A percentile compares a stretch with the other conserved stretches of the same genome.
These are phyloP conservation scores for Poeciliopsis occidentalis DNA, from an alignment of 2,113 vertebrate species.

Conservation along the genomic window DNA sequence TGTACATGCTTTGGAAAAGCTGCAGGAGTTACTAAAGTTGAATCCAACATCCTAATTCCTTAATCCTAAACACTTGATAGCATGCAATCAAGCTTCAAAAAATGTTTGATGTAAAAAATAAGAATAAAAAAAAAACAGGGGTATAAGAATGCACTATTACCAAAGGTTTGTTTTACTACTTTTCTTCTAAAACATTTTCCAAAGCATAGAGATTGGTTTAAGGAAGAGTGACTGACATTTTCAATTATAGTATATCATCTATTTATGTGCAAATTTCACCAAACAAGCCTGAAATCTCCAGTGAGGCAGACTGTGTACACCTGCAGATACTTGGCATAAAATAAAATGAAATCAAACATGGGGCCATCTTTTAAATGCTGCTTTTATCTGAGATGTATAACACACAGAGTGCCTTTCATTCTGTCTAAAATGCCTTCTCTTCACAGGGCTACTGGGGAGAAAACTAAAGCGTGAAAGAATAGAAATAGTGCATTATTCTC, in stretches of 20 bases:
- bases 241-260: conserved; percentile 20
- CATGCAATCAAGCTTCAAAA: conserved; percentile 5
- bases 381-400: conserved; percentile 46
- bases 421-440: conserved; percentile 34
- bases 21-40: conserved; percentile 4
- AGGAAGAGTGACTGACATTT: conserved; percentile 21
- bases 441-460: conserved; percentile 21
- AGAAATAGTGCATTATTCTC: conserved; percentile 68
- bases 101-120: background rate
- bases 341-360: conserved; percentile 39
- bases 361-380: conserved; percentile 30
- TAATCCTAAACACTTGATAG: conserved; percentile 10
- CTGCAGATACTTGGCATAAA: conserved; percentile 35
- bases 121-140: background rate
- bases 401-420: conserved; percentile 39
- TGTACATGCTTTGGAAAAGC: conserved; percentile 32
- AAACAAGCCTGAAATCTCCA: conserved; percentile 46
- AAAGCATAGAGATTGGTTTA: conserved; percentile 9
- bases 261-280: conserved; percentile 36
- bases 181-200: conserved; percentile 16
- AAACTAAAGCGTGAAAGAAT: conserved; percentile 27
- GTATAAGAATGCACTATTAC: conserved; percentile 68
- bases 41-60: conserved; percentile 15
- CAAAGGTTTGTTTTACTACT: conserved; percentile 14
- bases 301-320: conserved; percentile 26